Evolutionary conservation across 2,113 vertebrate species (phyloP).

Genomic region (Zapus hudsonius): DNA sequence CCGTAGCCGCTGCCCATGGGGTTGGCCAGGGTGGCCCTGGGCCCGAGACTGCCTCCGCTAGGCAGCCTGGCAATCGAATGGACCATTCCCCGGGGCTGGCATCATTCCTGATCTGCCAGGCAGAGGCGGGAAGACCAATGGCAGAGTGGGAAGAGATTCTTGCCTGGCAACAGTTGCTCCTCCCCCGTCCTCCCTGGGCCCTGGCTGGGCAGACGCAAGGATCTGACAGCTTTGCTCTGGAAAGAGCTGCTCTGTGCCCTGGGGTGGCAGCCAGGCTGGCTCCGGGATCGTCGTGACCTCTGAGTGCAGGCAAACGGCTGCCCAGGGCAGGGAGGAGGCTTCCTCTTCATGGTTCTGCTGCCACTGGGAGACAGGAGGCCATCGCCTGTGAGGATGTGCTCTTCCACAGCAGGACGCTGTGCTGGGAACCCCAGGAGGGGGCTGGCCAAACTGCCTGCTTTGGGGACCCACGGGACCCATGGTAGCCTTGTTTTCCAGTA

Average conservation of each 20-base stretch:
- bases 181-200: background rate
- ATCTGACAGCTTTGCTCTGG: background rate
- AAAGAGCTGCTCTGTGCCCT: background rate
- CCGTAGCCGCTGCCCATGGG: rapidly evolving
- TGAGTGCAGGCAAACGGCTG: rapidly evolving
- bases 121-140: background rate
- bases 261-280: no score
- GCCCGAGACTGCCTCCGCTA: background rate
- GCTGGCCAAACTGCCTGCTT: rapidly evolving
- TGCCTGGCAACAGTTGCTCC: background rate
- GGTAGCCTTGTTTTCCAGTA: background rate
- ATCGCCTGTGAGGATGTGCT: background rate
- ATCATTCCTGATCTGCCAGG: background rate
- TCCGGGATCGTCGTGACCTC: background rate
- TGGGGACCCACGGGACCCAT: no score
- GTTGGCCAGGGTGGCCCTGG: background rate
- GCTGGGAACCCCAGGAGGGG: background rate
- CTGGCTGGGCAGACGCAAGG: background rate
- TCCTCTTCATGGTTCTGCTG: background rate
- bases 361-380: background rate
- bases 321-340: no score
- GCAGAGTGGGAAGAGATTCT: background rate
- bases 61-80: background rate
- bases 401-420: rapidly evolving
- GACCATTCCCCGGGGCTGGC: background rate